Conservation (phyloP, 2,797 vertebrate species). For the Toxotes lorentzi region DNA sequence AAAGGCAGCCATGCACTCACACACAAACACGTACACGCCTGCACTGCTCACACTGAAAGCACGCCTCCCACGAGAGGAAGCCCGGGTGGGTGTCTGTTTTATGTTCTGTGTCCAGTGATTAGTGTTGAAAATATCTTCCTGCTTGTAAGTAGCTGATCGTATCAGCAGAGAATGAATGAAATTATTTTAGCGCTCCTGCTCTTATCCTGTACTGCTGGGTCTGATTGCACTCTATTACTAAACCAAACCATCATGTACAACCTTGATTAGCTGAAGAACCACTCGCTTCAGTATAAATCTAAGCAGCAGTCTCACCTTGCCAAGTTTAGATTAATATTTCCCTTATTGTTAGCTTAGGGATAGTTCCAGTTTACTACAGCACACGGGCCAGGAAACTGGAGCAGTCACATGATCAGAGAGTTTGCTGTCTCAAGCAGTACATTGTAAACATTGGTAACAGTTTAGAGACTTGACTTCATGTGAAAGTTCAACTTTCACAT, state of each 20-base stretch:
- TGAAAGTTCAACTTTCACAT: not conserved
- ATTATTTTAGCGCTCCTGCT: slow-evolving; percentile 45
- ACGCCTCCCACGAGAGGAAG: slow-evolving; percentile 62
- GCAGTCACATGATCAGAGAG: not conserved
- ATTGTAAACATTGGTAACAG: slow-evolving; percentile 2
- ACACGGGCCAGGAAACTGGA: not conserved
- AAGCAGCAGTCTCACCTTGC: not conserved
- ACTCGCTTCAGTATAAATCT: slow-evolving; percentile 9
- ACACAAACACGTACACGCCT: slow-evolving; percentile 47
- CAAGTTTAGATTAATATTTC: not conserved
- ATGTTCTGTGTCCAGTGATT: slow-evolving; percentile 64
- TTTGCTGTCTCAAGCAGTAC: not conserved
- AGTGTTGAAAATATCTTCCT: slow-evolving; percentile 74
- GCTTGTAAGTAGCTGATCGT: slow-evolving; percentile 59
- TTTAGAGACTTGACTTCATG: not conserved
- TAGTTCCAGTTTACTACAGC: not conserved
- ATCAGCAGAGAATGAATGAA: slow-evolving; percentile 52
- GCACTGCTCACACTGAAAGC: slow-evolving; percentile 39
- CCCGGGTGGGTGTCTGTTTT: slow-evolving; percentile 67
- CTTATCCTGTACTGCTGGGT: slow-evolving; percentile 30
- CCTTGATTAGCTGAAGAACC: slow-evolving; percentile 1
- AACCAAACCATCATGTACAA: slow-evolving; percentile 27
- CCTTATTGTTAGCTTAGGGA: not conserved
- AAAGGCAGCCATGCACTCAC: slow-evolving; percentile 59
- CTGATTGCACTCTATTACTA: slow-evolving; percentile 45